These are phyloP conservation scores for Psilopsiagon aymara DNA, from an alignment of 2,113 vertebrate genomes.

Conservation along the genomic window DNA sequence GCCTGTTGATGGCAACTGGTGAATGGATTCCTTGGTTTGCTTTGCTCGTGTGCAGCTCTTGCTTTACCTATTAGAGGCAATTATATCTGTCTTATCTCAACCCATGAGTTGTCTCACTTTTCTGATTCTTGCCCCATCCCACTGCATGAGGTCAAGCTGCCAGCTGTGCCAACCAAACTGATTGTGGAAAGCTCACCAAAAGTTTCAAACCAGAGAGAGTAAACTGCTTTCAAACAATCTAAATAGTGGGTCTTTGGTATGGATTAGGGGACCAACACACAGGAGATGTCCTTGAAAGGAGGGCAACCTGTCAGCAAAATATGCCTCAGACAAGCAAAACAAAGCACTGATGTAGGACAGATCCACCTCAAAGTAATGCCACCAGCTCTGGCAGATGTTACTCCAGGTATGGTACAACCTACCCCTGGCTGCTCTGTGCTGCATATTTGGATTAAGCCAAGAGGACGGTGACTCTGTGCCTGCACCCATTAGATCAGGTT, in stretches of 20 bases:
- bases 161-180: neutral
- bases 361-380: neutral
- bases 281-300: neutral
- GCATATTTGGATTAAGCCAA: neutral
- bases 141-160: neutral
- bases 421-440: neutral
- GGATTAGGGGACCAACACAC: neutral
- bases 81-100: neutral
- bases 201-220: neutral
- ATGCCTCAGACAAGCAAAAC: neutral
- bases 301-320: neutral
- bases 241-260: neutral
- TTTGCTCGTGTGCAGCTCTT: neutral
- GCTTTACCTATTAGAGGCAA: neutral
- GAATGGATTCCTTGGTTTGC: neutral
- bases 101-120: neutral
- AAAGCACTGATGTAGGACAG: neutral
- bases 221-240: neutral
- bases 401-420: neutral
- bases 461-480: neutral
- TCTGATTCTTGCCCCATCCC: neutral
- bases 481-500: neutral
- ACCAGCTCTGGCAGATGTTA: neutral
- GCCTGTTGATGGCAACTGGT: neutral
- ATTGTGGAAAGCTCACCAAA: neutral